A percentile compares a stretch with the other conserved stretches of the same genome.
Conservation (phyloP, 2,888 invertebrate species). For the Monoplex corrugatus region DNA sequence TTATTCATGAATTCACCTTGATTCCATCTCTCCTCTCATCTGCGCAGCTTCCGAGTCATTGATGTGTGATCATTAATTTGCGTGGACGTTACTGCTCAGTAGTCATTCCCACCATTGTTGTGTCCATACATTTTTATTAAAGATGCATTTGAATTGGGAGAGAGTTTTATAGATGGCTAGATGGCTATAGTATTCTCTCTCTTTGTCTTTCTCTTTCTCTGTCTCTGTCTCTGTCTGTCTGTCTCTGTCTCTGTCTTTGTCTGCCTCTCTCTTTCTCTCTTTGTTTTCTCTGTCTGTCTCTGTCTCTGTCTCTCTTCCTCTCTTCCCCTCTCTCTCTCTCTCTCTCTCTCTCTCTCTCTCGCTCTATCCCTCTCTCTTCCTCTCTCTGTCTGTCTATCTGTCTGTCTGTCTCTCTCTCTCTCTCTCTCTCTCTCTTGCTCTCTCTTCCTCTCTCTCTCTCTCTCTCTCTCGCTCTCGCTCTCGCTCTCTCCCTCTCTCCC, state of each 20-base stretch:
- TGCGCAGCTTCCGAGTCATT: no score
- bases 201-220: background rate
- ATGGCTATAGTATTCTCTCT: background rate
- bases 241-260: background rate
- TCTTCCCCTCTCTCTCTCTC: background rate
- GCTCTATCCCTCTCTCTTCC: background rate
- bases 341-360: background rate
- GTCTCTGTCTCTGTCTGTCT: no score
- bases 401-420: constrained; percentile 5
- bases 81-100: no score
- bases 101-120: no score
- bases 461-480: no score
- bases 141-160: no score
- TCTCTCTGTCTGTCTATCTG: background rate
- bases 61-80: no score
- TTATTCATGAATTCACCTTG: no score
- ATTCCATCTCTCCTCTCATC: no score
- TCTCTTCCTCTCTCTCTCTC: background rate
- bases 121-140: no score
- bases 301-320: background rate
- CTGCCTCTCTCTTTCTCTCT: background rate
- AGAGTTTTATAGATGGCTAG: no score
- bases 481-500: no score
- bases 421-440: background rate
- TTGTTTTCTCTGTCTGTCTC: background rate